Evolutionary conservation across 2,113 vertebrate species (phyloP).

Genomic region (Chaenogobius annularis): DNA sequence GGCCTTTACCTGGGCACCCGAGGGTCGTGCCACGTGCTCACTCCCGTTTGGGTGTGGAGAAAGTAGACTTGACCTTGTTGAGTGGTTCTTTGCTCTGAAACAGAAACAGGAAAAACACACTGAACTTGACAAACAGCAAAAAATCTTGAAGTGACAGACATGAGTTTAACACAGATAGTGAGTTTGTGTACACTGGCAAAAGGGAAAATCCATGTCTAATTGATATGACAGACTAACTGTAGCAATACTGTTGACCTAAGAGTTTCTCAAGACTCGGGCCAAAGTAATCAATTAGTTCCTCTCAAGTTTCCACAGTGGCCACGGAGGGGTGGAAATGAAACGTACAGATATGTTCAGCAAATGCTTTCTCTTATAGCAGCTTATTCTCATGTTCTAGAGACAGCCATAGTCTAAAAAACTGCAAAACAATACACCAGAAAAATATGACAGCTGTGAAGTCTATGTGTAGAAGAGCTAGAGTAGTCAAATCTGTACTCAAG

Average conservation of each 20-base stretch:
- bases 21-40: conserved; percentile 97
- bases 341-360: conserved; percentile 29
- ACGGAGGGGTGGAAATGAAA: conserved; percentile 29
- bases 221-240: conserved; percentile 49
- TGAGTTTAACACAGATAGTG: conserved; percentile 10
- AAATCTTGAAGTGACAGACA: background rate
- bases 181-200: conserved; percentile 34
- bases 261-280: conserved; percentile 42
- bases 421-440: too few species aligned
- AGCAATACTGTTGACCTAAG: conserved; percentile 39
- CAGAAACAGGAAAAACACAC: conserved; percentile 11
- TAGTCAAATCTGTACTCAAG: too few species aligned
- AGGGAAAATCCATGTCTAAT: conserved; percentile 45
- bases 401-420: background rate
- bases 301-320: conserved; percentile 24
- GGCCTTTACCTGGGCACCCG: conserved; percentile 86
- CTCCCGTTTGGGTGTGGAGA: conserved; percentile 94
- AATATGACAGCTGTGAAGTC: too few species aligned
- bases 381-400: conserved; percentile 20
- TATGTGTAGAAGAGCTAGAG: too few species aligned
- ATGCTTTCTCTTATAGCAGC: conserved; percentile 30
- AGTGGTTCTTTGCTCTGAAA: conserved; percentile 93
- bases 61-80: conserved; percentile 97
- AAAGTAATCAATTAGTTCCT: conserved; percentile 53
- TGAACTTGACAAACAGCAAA: background rate